A percentile compares a stretch with the other conserved stretches of the same genome.
Evolutionary conservation across 2,797 vertebrate species (phyloP).

Genomic region (Toxotes lorentzi): DNA sequence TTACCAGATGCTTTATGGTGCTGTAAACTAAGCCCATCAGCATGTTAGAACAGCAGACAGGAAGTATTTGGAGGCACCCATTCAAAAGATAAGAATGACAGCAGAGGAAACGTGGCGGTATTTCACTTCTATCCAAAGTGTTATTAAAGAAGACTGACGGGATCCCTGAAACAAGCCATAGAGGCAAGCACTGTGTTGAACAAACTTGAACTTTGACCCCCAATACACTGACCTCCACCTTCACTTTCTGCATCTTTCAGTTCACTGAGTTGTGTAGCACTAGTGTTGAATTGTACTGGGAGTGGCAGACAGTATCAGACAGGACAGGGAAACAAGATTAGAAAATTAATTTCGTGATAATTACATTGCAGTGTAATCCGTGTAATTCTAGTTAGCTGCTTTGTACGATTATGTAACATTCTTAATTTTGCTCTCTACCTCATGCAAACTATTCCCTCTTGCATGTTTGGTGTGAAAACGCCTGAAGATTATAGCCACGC

Average conservation of each 20-base stretch:
- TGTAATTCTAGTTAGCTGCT: background rate
- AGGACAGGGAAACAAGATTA: background rate
- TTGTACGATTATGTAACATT: background rate
- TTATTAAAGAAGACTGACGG: background rate
- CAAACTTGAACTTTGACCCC: background rate
- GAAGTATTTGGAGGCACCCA: background rate
- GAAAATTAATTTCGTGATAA: background rate
- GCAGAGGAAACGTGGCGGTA: background rate
- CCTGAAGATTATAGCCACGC: background rate
- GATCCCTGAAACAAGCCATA: background rate
- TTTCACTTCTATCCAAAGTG: background rate
- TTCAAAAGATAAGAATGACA: background rate
- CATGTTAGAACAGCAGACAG: background rate
- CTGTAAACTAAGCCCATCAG: background rate
- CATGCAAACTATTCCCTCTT: background rate
- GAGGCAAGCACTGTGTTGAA: background rate
- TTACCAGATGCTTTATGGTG: background rate
- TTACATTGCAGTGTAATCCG: background rate
- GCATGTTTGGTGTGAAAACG: background rate
- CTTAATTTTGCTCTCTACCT: too few species aligned
- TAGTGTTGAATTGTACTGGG: background rate
- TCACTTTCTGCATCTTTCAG: too few species aligned
- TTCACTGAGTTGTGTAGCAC: too few species aligned
- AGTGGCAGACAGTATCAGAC: background rate
- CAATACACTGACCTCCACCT: background rate